Base-by-base conservation (phyloP, 2,888 invertebrate species). In the Lypha dubia region DNA sequence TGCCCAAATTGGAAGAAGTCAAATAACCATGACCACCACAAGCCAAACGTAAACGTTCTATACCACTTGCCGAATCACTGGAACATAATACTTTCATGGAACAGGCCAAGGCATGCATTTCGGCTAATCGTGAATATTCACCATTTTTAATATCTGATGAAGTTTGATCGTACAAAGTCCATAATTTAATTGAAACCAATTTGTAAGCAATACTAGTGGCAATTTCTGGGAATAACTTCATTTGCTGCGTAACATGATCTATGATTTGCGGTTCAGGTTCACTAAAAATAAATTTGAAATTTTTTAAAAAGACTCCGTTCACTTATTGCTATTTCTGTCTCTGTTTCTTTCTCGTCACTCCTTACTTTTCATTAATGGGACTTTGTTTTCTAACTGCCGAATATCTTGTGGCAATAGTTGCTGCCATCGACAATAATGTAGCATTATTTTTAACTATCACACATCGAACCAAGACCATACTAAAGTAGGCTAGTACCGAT, bases 1-100 rank as follows among this genome's bases (percentile, higher is more conserved):
- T 94, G 24, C 98, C 97, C 87, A 99, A 93, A 91, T 96, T 97
- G 86, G 98, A 96, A 22, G 95, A 93, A 53, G 95, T 94, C 95
- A 97, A 96, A 93, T 97, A 99, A 4, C 99, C 99, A 92, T 99
- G 98, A 0, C 99, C 99, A 68, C 99, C 99, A 92, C 98, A 99
- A 22, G 98, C 94, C 83, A 97, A 94, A 28, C 98, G 95, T 87
- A 97, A 95, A 15, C 94, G 94, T 92, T 99, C 98, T 53, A 98
- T 94, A 75, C 95, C 96, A 73, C 91, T 92, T 1, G 96, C 94
- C 46, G 95, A 94, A 90, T 96, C 96, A 6, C 94, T 93, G 0
- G 97, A 95, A 81, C 95, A 95, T 35, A 58, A 95, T 0, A 98
- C 97, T 92, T 99, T 99, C 84, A 99, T 92, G 87, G 98, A 97